Conservation (phyloP, 1,140 invertebrate species). For the Leptopilina clavipes region DNA sequence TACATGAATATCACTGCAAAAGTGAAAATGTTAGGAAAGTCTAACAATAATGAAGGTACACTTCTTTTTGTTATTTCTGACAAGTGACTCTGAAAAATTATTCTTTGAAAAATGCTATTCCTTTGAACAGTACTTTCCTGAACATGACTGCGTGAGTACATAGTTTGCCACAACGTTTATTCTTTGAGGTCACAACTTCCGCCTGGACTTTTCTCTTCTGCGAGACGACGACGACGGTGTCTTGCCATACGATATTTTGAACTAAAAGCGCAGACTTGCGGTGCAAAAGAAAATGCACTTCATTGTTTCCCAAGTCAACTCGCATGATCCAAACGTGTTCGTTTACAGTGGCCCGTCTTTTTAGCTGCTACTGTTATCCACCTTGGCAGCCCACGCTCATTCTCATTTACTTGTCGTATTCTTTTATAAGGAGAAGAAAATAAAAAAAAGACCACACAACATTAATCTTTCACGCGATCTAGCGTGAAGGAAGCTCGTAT, state of each 20-base stretch:
- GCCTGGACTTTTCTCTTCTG: conserved; percentile 22
- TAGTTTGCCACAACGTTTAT: conserved; percentile 9
- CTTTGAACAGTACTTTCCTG: conserved; percentile 23
- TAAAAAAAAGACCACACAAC: background rate
- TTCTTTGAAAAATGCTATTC: conserved; percentile 2
- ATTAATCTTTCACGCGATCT: conserved; percentile 61
- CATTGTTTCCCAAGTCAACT: conserved; percentile 15
- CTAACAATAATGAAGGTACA: conserved; percentile 10
- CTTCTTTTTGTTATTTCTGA: conserved; percentile 15
- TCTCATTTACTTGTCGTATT: conserved; percentile 24
- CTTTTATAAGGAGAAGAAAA: background rate
- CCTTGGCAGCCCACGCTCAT: background rate
- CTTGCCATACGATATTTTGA: conserved; percentile 4
- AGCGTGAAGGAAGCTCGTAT: conserved; percentile 59
- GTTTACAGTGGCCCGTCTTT: conserved; percentile 1
- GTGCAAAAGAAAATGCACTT: conserved; percentile 17
- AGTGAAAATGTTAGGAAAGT: background rate
- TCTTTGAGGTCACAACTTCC: conserved; percentile 27
- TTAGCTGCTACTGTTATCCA: conserved; percentile 10
- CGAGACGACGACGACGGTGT: background rate
- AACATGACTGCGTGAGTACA: conserved; percentile 5
- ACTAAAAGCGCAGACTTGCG: conserved; percentile 1
- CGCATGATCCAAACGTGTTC: conserved; percentile 13
- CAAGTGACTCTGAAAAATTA: conserved; percentile 19
- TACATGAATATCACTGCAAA: background rate